Percentiles rank a stretch among this genome's conserved stretches.
Conservation (phyloP, 1,140 invertebrate species). For the Cyrtorhinus lividipennis region DNA sequence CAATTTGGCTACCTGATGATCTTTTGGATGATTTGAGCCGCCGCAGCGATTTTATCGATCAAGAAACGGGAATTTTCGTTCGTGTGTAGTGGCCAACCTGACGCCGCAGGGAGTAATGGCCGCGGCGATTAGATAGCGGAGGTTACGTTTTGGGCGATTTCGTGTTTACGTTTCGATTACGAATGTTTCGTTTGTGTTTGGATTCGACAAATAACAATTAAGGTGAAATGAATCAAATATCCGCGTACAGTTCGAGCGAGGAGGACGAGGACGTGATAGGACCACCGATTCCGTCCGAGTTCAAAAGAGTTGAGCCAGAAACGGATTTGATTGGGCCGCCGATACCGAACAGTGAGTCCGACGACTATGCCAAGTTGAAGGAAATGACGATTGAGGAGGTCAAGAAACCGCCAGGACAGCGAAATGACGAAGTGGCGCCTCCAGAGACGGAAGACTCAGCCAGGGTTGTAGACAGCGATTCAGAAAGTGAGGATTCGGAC, state of each 20-base stretch:
- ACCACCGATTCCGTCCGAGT: constrained; percentile 14
- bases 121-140: too few species aligned
- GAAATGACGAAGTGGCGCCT: neutral
- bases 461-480: neutral
- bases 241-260: constrained; percentile 27
- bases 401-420: too few species aligned
- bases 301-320: too few species aligned
- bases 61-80: neutral
- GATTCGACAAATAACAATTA: too few species aligned
- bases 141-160: too few species aligned
- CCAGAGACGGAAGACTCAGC: neutral
- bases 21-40: too few species aligned
- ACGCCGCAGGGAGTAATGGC: too few species aligned
- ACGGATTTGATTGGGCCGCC: too few species aligned
- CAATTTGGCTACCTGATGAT: too few species aligned
- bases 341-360: neutral
- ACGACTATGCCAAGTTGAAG: neutral
- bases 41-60: neutral
- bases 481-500: constrained; percentile 25
- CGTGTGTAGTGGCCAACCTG: neutral
- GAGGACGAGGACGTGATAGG: constrained; percentile 15
- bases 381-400: neutral
- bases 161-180: too few species aligned
- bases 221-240: constrained; percentile 29
- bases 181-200: too few species aligned